phyloP scores from a whole-genome alignment of 1,140 invertebrate genomes.

The Megalopta genalis region DNA sequence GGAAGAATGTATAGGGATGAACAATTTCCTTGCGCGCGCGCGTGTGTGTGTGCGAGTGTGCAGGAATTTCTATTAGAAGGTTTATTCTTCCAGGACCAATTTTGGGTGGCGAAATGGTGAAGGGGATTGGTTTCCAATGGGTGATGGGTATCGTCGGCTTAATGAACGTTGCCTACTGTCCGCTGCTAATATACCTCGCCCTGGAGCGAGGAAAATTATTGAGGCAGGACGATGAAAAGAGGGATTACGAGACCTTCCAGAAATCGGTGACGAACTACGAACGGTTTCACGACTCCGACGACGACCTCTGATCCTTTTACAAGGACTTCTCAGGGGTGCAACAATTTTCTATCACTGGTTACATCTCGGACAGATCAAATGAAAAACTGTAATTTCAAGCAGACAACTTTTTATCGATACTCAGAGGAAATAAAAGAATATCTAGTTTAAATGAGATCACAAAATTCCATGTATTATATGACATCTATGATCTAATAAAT shows the following conservation, averaged over 20 bases:
- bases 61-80: background rate
- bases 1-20: too few relatives aligned
- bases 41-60: too few relatives aligned
- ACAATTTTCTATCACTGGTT: background rate
- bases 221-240: conserved; percentile 53
- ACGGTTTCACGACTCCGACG: conserved; percentile 74
- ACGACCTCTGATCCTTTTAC: conserved; percentile 66
- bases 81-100: conserved; percentile 83
- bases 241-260: conserved; percentile 68
- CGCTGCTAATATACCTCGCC: conserved; percentile 79
- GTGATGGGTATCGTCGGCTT: conserved; percentile 86
- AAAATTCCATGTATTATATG: too few relatives aligned
- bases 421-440: too few relatives aligned
- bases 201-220: conserved; percentile 59
- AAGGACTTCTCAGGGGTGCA: background rate
- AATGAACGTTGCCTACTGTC: conserved; percentile 85
- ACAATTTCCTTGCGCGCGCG: too few relatives aligned
- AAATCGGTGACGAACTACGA: conserved; percentile 62
- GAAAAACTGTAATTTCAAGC: too few relatives aligned
- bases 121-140: conserved; percentile 87
- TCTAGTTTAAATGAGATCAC: too few relatives aligned
- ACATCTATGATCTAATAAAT: too few relatives aligned
- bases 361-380: too few relatives aligned
- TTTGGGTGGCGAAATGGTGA: conserved; percentile 85
- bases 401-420: too few relatives aligned